Evolutionary conservation across 2,797 vertebrate genomes (phyloP), one percentile per base, ranked within the genome.

Genomic region (Onychomys torridus): DNA sequence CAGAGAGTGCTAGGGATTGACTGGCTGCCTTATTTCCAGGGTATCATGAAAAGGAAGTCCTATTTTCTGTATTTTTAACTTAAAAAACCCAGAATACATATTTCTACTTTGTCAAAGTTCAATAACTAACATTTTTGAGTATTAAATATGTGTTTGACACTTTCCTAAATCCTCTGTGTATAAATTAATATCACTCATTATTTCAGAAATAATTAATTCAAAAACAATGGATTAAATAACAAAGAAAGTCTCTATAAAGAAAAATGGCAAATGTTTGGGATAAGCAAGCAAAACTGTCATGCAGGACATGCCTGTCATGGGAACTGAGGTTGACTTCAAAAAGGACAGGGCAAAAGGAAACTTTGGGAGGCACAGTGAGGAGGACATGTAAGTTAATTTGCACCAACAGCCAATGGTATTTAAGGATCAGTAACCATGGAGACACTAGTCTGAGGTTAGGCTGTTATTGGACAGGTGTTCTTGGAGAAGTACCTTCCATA

Each of bases 11-110:
- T 46, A 43, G 43, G 79, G 17, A 79, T 6, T 23, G 27, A 76
- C 14, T 25, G 17, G 37, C 32, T 69, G 32, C 16, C n/a, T 95
- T 96, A 77, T 46, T 95, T 88, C 52, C 34, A 3, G 67, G 77
- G 57, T 79, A 55, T 75, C 49, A 78, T 25, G 29, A 59, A 87
- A 91, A 78, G 4, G 2, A 93, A 57, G 65, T 76, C 25, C 55
- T 16, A 49, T 73, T 95, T 93, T 89, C 59, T 93, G 1, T 57
- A 40, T 85, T 91, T 91, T 96, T 89, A 91, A 69, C n/a, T 25
- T 77, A 91, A 85, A 49, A 43, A 32, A 83, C 13, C 46, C 86
- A 69, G 27, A 92, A 83, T 27, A 92, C 89, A 85, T 46, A 59
- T 89, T 91, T 76, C 79, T 86, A 69, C 17, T 77, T 86, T 78